phyloP scores from a whole-genome alignment of 2,113 vertebrate species.

The Hydrochoerus hydrochaeris region DNA sequence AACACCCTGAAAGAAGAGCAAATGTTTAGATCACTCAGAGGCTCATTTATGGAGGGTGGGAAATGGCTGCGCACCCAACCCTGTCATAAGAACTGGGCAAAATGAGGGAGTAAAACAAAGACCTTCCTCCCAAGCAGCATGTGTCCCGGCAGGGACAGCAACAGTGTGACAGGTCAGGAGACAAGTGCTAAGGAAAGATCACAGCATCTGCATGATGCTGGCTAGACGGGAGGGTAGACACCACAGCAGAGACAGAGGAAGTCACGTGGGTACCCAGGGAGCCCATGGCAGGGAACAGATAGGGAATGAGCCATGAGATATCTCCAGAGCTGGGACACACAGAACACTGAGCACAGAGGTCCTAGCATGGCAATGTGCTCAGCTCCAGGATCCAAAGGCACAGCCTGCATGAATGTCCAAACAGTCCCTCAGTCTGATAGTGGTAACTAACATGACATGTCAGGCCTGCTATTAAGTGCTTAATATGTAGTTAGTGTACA shows the following conservation, averaged over 20 bases:
- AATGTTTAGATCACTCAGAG: neutral
- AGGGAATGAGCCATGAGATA: neutral
- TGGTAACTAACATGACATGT: too few species aligned
- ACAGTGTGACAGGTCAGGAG: fast-evolving
- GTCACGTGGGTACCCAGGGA: neutral
- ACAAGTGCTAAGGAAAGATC: neutral
- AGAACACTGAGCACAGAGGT: neutral
- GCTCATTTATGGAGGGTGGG: neutral
- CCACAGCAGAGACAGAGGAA: neutral
- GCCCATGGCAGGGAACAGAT: neutral
- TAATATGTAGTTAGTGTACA: neutral
- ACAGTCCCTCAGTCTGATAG: fast-evolving
- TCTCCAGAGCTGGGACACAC: neutral
- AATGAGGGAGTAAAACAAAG: neutral
- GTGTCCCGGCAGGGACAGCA: neutral
- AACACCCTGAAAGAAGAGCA: slow-evolving; percentile 87
- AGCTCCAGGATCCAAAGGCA: neutral
- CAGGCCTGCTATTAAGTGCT: neutral
- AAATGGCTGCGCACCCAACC: neutral
- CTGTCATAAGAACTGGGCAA: neutral
- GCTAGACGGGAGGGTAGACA: neutral
- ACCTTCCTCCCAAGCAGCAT: neutral
- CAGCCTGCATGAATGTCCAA: neutral
- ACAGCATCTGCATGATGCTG: neutral
- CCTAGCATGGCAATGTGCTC: fast-evolving